Percentiles rank a stretch among this genome's conserved stretches.
Evolutionary conservation across 2,888 invertebrate genomes (phyloP).

Genomic region (Cantharis rustica): DNA sequence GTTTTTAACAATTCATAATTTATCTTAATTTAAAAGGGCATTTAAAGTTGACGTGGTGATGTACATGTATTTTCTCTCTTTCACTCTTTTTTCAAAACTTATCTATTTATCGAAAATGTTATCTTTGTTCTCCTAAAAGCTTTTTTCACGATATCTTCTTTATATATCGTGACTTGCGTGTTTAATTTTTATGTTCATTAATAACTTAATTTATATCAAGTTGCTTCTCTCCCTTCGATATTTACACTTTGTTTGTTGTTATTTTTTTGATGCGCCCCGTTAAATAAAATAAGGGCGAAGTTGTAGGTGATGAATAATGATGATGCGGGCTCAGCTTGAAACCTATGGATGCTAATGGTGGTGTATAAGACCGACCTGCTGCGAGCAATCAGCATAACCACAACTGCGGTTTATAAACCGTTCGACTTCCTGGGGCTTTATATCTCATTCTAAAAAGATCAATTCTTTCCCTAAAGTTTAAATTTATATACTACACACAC

Average conservation of each 20-base stretch:
- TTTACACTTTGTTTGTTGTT: constrained; percentile 2
- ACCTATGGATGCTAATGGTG: constrained; percentile 30
- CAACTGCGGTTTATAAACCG: constrained; percentile 19
- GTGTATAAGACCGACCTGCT: constrained; percentile 27
- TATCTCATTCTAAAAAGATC: neutral
- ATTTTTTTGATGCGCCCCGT: neutral
- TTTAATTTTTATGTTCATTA: constrained; percentile 6
- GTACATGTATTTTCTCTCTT: neutral
- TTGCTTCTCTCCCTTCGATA: neutral
- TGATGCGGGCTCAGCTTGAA: constrained; percentile 28
- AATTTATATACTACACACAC: constrained; percentile 4
- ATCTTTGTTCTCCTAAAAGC: neutral
- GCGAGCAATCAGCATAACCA: constrained; percentile 30
- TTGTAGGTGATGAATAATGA: constrained; percentile 21
- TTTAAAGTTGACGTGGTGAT: neutral
- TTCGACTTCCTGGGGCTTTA: constrained; percentile 19
- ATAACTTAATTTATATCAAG: constrained; percentile 11
- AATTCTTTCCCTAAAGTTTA: constrained; percentile 6
- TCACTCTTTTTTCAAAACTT: neutral
- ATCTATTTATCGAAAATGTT: constrained; percentile 6
- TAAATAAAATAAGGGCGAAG: constrained; percentile 2
- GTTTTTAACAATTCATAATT: constrained; percentile 12
- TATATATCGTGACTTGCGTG: constrained; percentile 16
- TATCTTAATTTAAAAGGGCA: constrained; percentile 20
- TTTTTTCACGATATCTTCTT: neutral